Evolutionary conservation across 2,113 vertebrate genomes (phyloP).

Genomic region (Numenius arquata): DNA sequence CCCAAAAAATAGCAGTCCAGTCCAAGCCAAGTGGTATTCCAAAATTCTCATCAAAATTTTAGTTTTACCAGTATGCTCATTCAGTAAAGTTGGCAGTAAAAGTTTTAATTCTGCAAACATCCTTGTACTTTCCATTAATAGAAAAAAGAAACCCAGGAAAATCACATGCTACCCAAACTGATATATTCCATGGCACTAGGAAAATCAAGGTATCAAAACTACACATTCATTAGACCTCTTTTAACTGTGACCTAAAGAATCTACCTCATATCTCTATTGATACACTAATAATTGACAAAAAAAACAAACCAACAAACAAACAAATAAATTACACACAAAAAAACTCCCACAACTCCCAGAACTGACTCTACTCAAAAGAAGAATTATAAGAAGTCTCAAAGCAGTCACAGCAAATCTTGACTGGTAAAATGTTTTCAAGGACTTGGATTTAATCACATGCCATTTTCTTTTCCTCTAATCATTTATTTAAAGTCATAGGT

Average conservation of each 20-base stretch:
- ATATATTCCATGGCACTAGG: not conserved
- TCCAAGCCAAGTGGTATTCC: not conserved
- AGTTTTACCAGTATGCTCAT: not conserved
- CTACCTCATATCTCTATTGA: not conserved
- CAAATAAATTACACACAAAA: not conserved
- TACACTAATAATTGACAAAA: not conserved
- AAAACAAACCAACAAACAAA: not conserved
- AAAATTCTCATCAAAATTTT: not conserved
- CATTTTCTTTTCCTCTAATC: constrained; percentile 40
- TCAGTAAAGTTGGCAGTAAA: not conserved
- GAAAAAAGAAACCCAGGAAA: not conserved
- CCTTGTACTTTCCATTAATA: not conserved
- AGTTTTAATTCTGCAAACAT: not conserved
- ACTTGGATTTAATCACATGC: constrained; percentile 12
- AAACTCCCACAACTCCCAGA: not conserved
- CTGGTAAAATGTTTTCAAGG: constrained; percentile 16
- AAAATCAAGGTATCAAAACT: not conserved
- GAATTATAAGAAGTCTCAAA: not conserved
- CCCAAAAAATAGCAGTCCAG: rapidly evolving
- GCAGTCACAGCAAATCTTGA: not conserved
- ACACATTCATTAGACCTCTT: not conserved
- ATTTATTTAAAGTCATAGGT: constrained; percentile 32
- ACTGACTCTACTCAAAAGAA: not conserved
- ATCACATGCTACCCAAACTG: not conserved
- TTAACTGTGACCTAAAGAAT: not conserved